Base-by-base conservation (phyloP, 2,113 vertebrate genomes). In the Cyprinodon tularosa region DNA sequence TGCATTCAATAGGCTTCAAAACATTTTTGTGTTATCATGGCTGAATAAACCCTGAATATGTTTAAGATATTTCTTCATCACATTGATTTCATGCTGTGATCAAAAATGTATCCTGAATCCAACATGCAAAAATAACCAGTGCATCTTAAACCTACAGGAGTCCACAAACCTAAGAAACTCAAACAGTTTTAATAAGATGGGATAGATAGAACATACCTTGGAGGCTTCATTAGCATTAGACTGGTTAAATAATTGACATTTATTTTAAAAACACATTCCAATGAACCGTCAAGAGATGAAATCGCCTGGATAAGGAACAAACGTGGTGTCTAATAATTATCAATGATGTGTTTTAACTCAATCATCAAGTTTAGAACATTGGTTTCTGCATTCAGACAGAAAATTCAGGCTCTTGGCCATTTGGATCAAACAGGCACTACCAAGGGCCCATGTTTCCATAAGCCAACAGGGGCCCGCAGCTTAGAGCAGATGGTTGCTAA, bases 401-500 rank as follows among this genome's bases (percentile, higher is more conserved):
- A 29, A 88, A 78, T 69, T 76, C 70, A 78, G 73, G 84, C 57
- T 84, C n/a, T 9, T 10, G 50, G 71, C 42, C 11, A 20, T 71
- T 76, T 72, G 66, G 62, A 71, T 77, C 74, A 67, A 81, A 63
- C 20, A 84, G 62, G 82, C 40, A 10, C 78, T 79, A 66, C 9
- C 42, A 42, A 9, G 42, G 65, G 38, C 57, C 75, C 72, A 65
- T 53, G 77, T 74, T 81, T 83, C 84, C 72, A 72, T 44, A 72
- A 71, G 72, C 81, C 73, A 57, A 68, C 47, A 37, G 66, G 71
- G 76, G 75, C 73, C 67, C 62, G 74, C 61, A 77, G 69, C 84
- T 63, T 66, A 62, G 77, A 91, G 84, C 93, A 94, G 91, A 92
- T 91, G 92, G 82, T 87, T 80, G 83, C 89, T 93, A 91, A 90